phyloP scores from a whole-genome alignment of 35 echinoderm and acorn worm species.

The Anneissia japonica region DNA sequence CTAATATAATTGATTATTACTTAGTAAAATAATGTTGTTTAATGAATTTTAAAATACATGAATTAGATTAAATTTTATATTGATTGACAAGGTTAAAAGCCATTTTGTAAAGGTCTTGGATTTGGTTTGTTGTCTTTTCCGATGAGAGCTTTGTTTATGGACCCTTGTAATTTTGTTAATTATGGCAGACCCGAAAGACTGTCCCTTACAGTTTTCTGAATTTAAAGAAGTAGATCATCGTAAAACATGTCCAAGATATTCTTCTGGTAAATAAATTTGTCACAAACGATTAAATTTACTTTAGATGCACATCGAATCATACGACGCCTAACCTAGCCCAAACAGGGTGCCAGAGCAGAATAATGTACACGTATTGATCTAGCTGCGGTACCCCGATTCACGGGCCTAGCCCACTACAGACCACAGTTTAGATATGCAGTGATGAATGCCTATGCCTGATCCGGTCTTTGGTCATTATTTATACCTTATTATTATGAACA shows the following conservation, averaged over 20 bases:
- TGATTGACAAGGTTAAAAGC: background rate
- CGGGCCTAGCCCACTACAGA: background rate
- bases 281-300: background rate
- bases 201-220: conserved; percentile 72
- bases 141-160: background rate
- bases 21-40: background rate
- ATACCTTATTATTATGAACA: too few species aligned
- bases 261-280: conserved; percentile 37
- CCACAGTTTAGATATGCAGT: too few species aligned
- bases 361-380: background rate
- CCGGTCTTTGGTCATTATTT: too few species aligned
- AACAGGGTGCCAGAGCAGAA: too few species aligned
- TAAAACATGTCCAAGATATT: conserved; percentile 74
- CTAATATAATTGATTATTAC: background rate
- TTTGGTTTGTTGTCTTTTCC: conserved; percentile 9
- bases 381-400: background rate
- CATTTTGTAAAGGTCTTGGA: background rate
- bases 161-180: background rate
- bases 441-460: too few species aligned
- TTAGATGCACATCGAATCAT: background rate
- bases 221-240: conserved; percentile 56
- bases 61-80: background rate
- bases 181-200: conserved; percentile 76
- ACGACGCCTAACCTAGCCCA: background rate
- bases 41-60: background rate